Percentiles rank a stretch among this genome's conserved stretches.
Evolutionary conservation across 2,113 vertebrate genomes (phyloP).

Genomic region (Halcyon senegalensis): DNA sequence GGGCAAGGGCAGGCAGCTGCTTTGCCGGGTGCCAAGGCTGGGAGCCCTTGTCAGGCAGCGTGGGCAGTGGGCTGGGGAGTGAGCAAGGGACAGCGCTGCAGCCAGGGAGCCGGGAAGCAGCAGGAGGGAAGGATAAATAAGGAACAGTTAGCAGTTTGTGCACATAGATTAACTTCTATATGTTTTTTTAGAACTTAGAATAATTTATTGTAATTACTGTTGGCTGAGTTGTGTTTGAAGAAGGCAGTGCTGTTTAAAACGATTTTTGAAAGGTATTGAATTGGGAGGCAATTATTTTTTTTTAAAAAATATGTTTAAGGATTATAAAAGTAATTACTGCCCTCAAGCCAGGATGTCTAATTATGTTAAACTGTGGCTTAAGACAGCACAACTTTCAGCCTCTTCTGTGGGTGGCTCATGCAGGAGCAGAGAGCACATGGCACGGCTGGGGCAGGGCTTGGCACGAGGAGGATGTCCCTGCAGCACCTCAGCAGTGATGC

Average conservation of each 20-base stretch:
- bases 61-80: background rate
- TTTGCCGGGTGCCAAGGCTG: background rate
- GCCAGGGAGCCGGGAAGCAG: background rate
- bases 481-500: accelerated
- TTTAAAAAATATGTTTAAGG: conserved; percentile 57
- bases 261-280: conserved; percentile 67
- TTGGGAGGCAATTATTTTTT: conserved; percentile 61
- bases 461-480: background rate
- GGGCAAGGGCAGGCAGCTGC: background rate
- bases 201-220: conserved; percentile 69
- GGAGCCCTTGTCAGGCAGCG: background rate
- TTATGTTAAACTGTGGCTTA: conserved; percentile 64
- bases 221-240: conserved; percentile 66
- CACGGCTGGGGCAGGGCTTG: background rate
- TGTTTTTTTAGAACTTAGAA: conserved; percentile 36
- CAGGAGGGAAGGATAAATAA: background rate
- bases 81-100: background rate
- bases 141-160: background rate
- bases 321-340: conserved; percentile 73
- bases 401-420: background rate
- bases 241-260: conserved; percentile 42
- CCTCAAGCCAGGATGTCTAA: conserved; percentile 69
- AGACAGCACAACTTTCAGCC: conserved; percentile 35
- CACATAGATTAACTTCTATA: conserved; percentile 42
- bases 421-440: background rate